phyloP scores from a whole-genome alignment of 1,140 invertebrate genomes.

The Drosophila tropicalis region DNA sequence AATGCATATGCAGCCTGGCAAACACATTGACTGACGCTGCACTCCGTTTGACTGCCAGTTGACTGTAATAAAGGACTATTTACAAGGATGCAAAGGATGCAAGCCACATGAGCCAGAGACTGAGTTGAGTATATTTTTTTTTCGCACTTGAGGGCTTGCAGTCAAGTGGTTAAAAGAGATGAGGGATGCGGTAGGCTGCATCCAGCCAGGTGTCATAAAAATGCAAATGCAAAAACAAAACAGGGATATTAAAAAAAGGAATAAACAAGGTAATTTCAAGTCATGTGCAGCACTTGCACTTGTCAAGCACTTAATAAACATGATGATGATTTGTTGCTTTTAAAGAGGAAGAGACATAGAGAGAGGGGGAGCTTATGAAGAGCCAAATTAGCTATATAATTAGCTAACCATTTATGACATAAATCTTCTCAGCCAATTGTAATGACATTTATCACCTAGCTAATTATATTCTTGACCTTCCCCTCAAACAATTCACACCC shows the following conservation, averaged over 20 bases:
- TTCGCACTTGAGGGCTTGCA: slow-evolving; percentile 70
- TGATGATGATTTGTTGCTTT: slow-evolving; percentile 10
- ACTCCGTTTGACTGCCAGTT: slow-evolving; percentile 78
- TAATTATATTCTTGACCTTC: background rate
- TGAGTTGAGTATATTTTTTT: slow-evolving; percentile 16
- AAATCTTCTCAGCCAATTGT: slow-evolving; percentile 31
- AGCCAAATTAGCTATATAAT: slow-evolving; percentile 40
- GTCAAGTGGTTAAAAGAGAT: slow-evolving; percentile 56
- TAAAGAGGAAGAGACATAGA: too few species aligned
- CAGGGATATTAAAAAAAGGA: background rate
- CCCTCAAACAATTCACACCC: slow-evolving; percentile 24
- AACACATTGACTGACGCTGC: slow-evolving; percentile 68
- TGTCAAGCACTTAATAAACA: slow-evolving; percentile 24
- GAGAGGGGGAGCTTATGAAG: background rate
- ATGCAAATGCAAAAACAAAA: slow-evolving; percentile 13
- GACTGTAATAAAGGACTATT: slow-evolving; percentile 82
- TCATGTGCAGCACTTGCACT: slow-evolving; percentile 30
- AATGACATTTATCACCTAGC: slow-evolving; percentile 56
- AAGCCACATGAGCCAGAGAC: slow-evolving; percentile 33
- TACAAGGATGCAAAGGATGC: slow-evolving; percentile 41
- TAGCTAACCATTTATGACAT: slow-evolving; percentile 12
- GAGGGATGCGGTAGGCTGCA: slow-evolving; percentile 20
- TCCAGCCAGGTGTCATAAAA: slow-evolving; percentile 39
- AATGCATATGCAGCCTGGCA: slow-evolving; percentile 57
- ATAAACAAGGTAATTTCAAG: slow-evolving; percentile 1